Evolutionary conservation across 2,797 vertebrate genomes (phyloP), one percentile per base, ranked within the genome.

Genomic region (Sebastes goodei): DNA sequence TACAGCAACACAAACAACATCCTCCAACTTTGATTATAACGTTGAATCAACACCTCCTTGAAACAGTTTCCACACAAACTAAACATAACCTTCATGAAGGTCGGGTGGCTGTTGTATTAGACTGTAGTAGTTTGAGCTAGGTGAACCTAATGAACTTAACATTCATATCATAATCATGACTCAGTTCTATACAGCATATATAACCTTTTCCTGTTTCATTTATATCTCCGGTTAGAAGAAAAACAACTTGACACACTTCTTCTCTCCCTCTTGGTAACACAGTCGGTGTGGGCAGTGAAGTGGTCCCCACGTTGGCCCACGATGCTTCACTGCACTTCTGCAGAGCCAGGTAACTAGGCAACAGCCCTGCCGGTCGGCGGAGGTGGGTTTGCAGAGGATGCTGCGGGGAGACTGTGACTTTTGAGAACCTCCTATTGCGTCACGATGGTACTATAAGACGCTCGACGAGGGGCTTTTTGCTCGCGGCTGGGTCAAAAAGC

Each of bases 301-400:
- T 88, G 84, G 88, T 90, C 87, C 82, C 89, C 81, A 33, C 65
- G 35, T 80, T 83, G 72, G 81, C 86, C 90, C 86, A 84, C 67
- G 68, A 83, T 89, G 89, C 88, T 78, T 86, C 86, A 71, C 84
- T 87, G 87, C 80, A 71, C 86, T 82, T 77, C 78, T 88, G 86
- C 92, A 88, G 88, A 93, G 91, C 85, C 91, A 88, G 93, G 95
- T 95, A 94, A 90, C 95, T 90, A 95, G 92, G 95, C 95, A 96
- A 96, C 95, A 94, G 92, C 69, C 79, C 74, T 90, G 86, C 80
- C 5, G 46, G 80, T 69, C 27, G 82, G 76, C 7, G 80, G 91
- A 89, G 90, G 81, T 81, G 84, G 86, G 35, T 76, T 87, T 84
- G 83, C 88, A 88, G 89, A 88, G 88, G 88, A 88, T 83, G 89